A percentile compares a stretch with the other conserved stretches of the same genome.
Conservation (phyloP, 2,113 vertebrate genomes). For the Dascyllus trimaculatus region DNA sequence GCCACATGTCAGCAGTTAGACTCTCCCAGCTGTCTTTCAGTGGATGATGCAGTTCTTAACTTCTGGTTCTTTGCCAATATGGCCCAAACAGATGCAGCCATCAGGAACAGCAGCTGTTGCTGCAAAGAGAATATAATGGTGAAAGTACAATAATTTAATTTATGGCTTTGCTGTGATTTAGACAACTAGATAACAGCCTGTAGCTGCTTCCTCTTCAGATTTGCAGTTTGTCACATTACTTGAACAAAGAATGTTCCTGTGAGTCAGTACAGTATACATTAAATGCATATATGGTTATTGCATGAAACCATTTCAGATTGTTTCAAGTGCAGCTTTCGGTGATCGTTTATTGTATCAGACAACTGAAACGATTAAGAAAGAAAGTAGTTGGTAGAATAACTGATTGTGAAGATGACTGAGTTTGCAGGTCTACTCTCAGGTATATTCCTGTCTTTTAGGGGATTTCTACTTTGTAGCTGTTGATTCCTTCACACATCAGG, state of each 20-base stretch:
- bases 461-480: neutral
- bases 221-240: neutral
- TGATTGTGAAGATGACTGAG: neutral
- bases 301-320: too few relatives aligned
- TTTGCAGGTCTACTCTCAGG: neutral
- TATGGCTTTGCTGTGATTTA: conserved; percentile 4
- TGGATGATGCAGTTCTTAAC: conserved; percentile 19
- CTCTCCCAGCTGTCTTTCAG: conserved; percentile 34
- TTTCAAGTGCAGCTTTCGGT: too few relatives aligned
- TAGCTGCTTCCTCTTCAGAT: neutral
- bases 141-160: neutral
- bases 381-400: neutral
- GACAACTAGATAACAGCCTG: neutral
- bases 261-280: neutral
- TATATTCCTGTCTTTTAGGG: neutral
- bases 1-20: conserved; percentile 26
- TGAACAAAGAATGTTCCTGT: neutral
- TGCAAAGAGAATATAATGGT: neutral
- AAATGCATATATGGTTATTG: too few relatives aligned
- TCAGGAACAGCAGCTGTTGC: conserved; percentile 36
- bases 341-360: too few relatives aligned
- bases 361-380: too few relatives aligned
- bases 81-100: conserved; percentile 30
- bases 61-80: conserved; percentile 20
- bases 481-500: neutral